A percentile compares a stretch with the other conserved stretches of the same genome.
Evolutionary conservation across 2,888 invertebrate genomes (phyloP).

Genomic region (Eupithecia tripunctaria): DNA sequence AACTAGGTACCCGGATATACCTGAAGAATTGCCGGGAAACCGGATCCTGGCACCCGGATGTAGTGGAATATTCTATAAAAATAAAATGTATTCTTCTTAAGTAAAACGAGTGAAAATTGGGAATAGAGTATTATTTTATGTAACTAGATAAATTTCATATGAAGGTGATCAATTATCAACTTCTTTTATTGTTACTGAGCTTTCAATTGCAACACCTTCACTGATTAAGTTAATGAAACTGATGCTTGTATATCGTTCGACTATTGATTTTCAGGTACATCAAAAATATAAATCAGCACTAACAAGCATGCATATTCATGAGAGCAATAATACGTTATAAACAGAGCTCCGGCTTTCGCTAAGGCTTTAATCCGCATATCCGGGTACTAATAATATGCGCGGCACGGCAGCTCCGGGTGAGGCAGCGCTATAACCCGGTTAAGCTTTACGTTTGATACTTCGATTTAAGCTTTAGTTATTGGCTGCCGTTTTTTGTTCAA

Average conservation of each 20-base stretch:
- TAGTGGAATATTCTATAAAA: not conserved
- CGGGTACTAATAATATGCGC: constrained; percentile 55
- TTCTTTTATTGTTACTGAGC: not conserved
- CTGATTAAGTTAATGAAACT: not conserved
- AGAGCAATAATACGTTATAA: constrained; percentile 55
- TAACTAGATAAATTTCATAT: not conserved
- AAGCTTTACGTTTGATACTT: constrained; percentile 42
- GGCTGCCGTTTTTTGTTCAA: constrained; percentile 11
- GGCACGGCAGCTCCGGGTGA: constrained; percentile 50
- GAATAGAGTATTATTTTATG: not conserved
- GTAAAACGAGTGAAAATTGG: not conserved
- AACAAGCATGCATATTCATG: constrained; percentile 52
- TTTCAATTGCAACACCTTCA: not conserved
- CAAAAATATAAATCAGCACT: constrained; percentile 38
- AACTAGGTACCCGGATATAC: constrained; percentile 51
- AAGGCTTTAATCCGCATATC: constrained; percentile 50
- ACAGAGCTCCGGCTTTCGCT: constrained; percentile 52
- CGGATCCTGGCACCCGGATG: constrained; percentile 9
- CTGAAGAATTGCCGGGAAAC: constrained; percentile 8
- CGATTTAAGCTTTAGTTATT: constrained; percentile 30
- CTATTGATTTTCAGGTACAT: constrained; percentile 10
- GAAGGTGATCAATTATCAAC: not conserved
- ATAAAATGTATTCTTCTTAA: not conserved
- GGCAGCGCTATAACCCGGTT: constrained; percentile 43
- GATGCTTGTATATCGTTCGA: not conserved